phyloP scores from a whole-genome alignment of 2,113 vertebrate genomes.

The Corynorhinus townsendii region DNA sequence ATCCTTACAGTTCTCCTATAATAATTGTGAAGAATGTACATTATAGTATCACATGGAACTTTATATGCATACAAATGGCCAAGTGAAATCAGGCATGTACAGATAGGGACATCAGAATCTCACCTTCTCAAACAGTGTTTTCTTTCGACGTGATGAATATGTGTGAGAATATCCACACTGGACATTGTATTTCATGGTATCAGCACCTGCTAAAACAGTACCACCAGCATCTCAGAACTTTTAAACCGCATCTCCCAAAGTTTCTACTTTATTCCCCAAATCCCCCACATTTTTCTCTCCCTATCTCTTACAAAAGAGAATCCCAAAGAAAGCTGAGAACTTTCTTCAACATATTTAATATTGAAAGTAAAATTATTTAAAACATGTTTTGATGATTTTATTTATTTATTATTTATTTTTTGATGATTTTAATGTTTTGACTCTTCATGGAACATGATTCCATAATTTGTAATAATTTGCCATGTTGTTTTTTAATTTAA shows the following conservation, averaged over 20 bases:
- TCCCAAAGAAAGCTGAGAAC: not conserved
- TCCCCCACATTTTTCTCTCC: not conserved
- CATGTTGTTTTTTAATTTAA: not conserved
- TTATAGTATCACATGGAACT: not conserved
- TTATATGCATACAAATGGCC: fast-evolving
- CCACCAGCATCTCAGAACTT: not conserved
- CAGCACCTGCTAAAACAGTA: not conserved
- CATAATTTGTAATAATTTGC: not conserved
- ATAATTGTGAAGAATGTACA: fast-evolving
- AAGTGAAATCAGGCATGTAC: not conserved
- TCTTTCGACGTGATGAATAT: not conserved
- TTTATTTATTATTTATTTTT: too few species aligned
- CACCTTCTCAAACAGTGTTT: not conserved
- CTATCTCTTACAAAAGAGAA: not conserved
- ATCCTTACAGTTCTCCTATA: not conserved
- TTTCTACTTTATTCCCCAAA: not conserved
- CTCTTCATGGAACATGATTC: not conserved
- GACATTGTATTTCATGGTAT: not conserved
- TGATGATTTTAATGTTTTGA: not conserved
- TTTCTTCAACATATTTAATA: not conserved
- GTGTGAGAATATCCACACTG: not conserved
- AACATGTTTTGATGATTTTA: not conserved
- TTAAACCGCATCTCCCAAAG: not conserved
- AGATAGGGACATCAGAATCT: fast-evolving
- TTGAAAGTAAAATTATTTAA: not conserved